Base-by-base conservation (phyloP, 35 echinoderm and acorn worm species). In the Apostichopus parvimensis region DNA sequence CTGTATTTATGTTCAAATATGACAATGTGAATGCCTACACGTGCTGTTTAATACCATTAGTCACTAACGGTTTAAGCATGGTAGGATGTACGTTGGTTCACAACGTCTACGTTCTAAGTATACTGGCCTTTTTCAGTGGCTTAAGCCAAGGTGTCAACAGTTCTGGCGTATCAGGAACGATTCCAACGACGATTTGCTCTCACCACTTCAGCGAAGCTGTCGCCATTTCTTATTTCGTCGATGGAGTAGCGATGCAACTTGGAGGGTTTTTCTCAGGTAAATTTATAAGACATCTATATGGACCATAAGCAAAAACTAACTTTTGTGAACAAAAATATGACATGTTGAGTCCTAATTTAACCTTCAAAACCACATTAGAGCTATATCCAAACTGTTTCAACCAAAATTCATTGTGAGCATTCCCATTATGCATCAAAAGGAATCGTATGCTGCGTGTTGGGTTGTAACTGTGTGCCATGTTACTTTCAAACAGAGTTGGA, bases 231-330 rank as follows among this genome's bases (percentile, higher is more conserved):
- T 87, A 7, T 58, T 14, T 64, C 4, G 10, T 66, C 24, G 20
- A 87, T 4, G 85, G 85, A 3, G 7, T 68, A 2, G n/a, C 25
- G 18, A 9, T 87, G 5, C 85, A 87, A 64, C 85, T 87, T 87
- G 85, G 85, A 10, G 85, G 85, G 25, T 57, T 87, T 28, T 9
- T 65, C 6, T 87, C 85, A 12, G 85, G 85, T 87, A n/a, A 1
- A 12, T 45, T 45, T 45, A 45, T 45, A 4, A 45, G 3, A 45
- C 4, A 4, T 3, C 34, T 45, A 45, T 45, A 45, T 45, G 0
- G 34, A 45, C 2, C 34, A 45, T 45, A 45, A 45, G 34, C 34
- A 45, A 4, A 45, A 45, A 45, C 34, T 45, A 45, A 45, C 34
- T 45, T 45, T 45, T 45, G 34, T 45, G 34, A 45, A 45, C 34